Conservation (phyloP, 2,888 invertebrate genomes). For the Lysandra coridon region DNA sequence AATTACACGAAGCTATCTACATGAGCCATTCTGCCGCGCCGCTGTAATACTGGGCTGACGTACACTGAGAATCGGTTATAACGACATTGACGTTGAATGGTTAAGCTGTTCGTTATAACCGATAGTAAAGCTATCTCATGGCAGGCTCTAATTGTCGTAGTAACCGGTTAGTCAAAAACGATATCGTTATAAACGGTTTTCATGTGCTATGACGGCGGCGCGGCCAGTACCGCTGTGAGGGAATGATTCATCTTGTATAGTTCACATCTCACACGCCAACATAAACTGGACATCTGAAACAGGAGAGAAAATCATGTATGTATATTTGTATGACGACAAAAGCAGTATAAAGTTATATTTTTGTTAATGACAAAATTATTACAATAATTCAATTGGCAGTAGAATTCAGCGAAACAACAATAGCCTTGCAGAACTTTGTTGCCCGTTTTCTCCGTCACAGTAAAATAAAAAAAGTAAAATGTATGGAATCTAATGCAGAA, state of each 20-base stretch:
- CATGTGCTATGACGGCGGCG: not conserved
- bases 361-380: no score
- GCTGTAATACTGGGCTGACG: conserved; percentile 47
- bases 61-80: not conserved
- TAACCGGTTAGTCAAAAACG: not conserved
- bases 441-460: no score
- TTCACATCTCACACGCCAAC: conserved; percentile 65
- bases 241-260: conserved; percentile 75
- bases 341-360: not conserved
- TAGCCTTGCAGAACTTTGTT: no score
- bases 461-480: no score
- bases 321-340: not conserved
- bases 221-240: conserved; percentile 56
- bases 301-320: conserved; percentile 6
- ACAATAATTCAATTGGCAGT: no score
- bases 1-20: conserved; percentile 81
- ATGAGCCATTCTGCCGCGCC: conserved; percentile 68
- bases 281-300: conserved; percentile 57
- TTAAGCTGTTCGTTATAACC: not conserved
- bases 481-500: no score
- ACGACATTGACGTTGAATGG: not conserved
- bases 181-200: not conserved
- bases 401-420: no score
- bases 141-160: not conserved
- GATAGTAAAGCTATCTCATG: not conserved